These are phyloP conservation scores for Drosophila erecta DNA, from an alignment of 1,140 invertebrate genomes.

Conservation along the genomic window DNA sequence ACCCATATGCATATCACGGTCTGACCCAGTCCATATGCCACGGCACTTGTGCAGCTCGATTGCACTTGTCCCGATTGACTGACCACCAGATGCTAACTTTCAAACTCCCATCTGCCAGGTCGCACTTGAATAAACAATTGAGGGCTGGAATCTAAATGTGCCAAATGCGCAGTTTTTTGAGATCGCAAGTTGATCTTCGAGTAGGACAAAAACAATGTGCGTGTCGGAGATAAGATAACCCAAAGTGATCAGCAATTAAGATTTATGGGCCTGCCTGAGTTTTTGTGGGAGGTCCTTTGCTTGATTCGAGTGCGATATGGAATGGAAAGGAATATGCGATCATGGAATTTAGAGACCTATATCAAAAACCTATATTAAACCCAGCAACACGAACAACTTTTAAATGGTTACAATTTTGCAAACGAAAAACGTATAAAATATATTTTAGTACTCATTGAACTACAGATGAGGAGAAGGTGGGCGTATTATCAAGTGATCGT, in stretches of 20 bases:
- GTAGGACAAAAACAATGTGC: conserved; percentile 42
- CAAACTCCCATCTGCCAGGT: conserved; percentile 28
- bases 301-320: conserved; percentile 53
- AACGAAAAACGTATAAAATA: no score
- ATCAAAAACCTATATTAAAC: not conserved
- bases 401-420: no score
- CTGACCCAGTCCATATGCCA: conserved; percentile 27
- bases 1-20: conserved; percentile 54
- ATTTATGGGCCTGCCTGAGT: conserved; percentile 58
- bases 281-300: conserved; percentile 48
- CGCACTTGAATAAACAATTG: conserved; percentile 60
- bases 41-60: conserved; percentile 22
- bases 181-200: conserved; percentile 28
- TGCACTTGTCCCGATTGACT: conserved; percentile 48
- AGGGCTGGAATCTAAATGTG: conserved; percentile 43
- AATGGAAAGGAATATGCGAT: not conserved
- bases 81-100: conserved; percentile 61
- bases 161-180: conserved; percentile 12
- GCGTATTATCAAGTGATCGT: not conserved
- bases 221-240: conserved; percentile 11
- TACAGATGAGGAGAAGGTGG: no score
- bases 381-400: no score
- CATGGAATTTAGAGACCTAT: conserved; percentile 17
- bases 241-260: conserved; percentile 56
- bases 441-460: no score